A percentile compares a stretch with the other conserved stretches of the same genome.
These are phyloP conservation scores for Sebastes oblongus DNA, from an alignment of 2,797 vertebrate species.

Conservation along the genomic window DNA sequence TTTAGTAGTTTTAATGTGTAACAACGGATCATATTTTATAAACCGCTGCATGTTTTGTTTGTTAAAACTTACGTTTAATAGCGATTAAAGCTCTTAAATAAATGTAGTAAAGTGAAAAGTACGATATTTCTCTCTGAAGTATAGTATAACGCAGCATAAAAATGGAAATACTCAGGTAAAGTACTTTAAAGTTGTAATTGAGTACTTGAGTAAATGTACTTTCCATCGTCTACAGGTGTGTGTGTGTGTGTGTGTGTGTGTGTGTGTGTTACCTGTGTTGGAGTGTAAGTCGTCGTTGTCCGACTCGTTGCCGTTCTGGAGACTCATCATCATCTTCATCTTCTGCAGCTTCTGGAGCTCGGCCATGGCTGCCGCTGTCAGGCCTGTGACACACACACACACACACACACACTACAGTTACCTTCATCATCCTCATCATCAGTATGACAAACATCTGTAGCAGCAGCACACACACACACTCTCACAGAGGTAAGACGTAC, in stretches of 20 bases:
- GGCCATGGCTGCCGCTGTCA: conserved; percentile 92
- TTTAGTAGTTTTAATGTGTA: too few relatives aligned
- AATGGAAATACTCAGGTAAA: not conserved
- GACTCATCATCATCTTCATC: conserved; percentile 93
- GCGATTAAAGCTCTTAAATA: not conserved
- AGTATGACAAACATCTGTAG: not conserved
- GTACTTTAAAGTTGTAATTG: not conserved
- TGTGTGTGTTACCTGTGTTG: conserved; percentile 82
- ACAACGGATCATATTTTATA: not conserved
- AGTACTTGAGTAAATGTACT: not conserved
- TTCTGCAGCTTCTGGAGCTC: conserved; percentile 95
- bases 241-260: not conserved
- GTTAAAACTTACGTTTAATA: not conserved
- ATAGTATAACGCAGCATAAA: too few relatives aligned
- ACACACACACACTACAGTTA: conserved; percentile 21
- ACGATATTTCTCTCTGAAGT: not conserved
- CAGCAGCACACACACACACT: not conserved
- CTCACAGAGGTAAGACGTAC: not conserved
- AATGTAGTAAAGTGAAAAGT: not conserved
- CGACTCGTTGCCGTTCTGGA: conserved; percentile 91
- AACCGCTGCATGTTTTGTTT: not conserved
- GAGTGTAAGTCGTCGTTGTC: conserved; percentile 92
- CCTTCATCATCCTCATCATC: not conserved
- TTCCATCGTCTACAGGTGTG: not conserved
- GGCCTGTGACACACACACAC: conserved; percentile 75